Evolutionary conservation across 2,113 vertebrate genomes (phyloP), one percentile per base, ranked within the genome.

Genomic region (Coryphaenoides rupestris): DNA sequence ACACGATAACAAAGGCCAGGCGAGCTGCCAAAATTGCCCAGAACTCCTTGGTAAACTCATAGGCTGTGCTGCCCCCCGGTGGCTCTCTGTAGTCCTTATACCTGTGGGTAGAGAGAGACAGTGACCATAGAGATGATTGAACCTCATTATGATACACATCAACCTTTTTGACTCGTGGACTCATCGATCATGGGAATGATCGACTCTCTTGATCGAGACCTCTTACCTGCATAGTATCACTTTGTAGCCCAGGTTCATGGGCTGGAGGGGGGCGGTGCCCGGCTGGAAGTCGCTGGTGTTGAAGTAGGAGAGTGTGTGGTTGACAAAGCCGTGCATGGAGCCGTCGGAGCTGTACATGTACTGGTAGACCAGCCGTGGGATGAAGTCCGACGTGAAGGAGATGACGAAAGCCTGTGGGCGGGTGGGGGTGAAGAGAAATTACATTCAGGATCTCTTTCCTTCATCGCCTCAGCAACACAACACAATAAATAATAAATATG

Each of bases 301-400:
- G 86, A 99, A 99, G 85, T 92, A 94, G 60, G 96, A 95, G 33
- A 99, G 90, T 0, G 94, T 94, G 90, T 98, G 94, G 84, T 95
- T 93, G 76, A 98, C 83, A 54, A 98, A 99, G 88, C 97, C 97
- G 1, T 96, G 94, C 93, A 99, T 92, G 74, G 93, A 94, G 69
- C 95, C 94, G 6, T 95, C 91, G 21, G 88, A 76, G 73, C 97
- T 99, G 93, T 98, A 98, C 84, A 92, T 92, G 80, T 98, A 94
- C 72, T 95, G 92, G 88, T 98, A 99, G 63, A 99, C 96, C 73
- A 99, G 92, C 66, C 97, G 94, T 16, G 97, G 97, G 87, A 99
- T 96, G 91, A 99, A 98, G 92, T 98, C 96, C 0, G 97, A 99
- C 4, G 97, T 98, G 91, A 99, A 98, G 71, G 96, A 89, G 77